Evolutionary conservation across 1,140 invertebrate genomes (phyloP).

Genomic region (Drosophila ironensis): DNA sequence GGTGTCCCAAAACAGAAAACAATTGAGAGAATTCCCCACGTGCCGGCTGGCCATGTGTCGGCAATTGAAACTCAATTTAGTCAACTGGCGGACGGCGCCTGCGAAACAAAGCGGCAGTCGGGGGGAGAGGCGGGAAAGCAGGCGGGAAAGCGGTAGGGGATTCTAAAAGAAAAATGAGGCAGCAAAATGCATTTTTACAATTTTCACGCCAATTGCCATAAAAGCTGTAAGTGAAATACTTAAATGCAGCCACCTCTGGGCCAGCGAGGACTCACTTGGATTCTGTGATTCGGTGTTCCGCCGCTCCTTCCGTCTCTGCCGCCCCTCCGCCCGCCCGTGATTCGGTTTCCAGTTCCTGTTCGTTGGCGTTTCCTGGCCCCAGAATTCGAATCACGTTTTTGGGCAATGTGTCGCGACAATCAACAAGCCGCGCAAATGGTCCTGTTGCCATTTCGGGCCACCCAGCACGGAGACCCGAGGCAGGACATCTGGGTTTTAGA

Average conservation of each 20-base stretch:
- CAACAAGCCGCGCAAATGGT: conserved; percentile 62
- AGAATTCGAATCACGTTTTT: conserved; percentile 70
- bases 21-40: conserved; percentile 72
- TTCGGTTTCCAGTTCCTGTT: conserved; percentile 21
- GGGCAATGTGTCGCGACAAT: conserved; percentile 76
- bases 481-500: not conserved
- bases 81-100: conserved; percentile 55
- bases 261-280: conserved; percentile 10
- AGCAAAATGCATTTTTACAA: conserved; percentile 73
- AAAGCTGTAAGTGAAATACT: conserved; percentile 78
- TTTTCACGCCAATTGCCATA: conserved; percentile 78
- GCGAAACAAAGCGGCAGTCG: not conserved
- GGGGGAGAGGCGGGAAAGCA: not conserved
- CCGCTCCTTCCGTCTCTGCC: not conserved
- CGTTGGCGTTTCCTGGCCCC: conserved; percentile 13
- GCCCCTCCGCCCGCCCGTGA: not conserved
- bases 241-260: conserved; percentile 57
- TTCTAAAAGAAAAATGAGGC: conserved; percentile 33
- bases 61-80: conserved; percentile 80
- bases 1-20: conserved; percentile 60
- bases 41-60: conserved; percentile 62
- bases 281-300: conserved; percentile 35
- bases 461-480: conserved; percentile 9
- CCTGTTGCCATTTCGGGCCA: conserved; percentile 36
- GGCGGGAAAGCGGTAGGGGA: not conserved